Conservation (phyloP, 2,888 invertebrate species). For the Pseudococcus jackbeardsleyi region DNA sequence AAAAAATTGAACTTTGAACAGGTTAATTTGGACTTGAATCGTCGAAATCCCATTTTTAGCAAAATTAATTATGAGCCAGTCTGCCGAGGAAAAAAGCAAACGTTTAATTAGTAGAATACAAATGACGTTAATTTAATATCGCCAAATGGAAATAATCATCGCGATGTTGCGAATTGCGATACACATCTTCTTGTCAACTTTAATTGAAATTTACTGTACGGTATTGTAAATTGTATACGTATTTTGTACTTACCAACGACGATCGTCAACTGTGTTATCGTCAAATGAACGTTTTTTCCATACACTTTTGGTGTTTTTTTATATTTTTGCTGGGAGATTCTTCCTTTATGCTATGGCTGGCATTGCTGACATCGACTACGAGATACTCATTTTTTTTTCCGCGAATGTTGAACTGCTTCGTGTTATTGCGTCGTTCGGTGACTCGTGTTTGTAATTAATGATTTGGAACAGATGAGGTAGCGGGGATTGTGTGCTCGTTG, state of each 20-base stretch:
- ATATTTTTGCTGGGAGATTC: not conserved
- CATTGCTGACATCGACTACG: not conserved
- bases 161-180: constrained; percentile 20
- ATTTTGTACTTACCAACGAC: too few species aligned
- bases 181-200: not conserved
- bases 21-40: too few species aligned
- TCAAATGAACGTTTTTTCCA: not conserved
- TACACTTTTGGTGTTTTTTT: not conserved
- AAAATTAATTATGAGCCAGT: too few species aligned
- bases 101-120: constrained; percentile 49
- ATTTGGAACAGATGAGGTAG: not conserved
- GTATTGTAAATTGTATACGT: not conserved
- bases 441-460: constrained; percentile 13
- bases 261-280: not conserved
- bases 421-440: not conserved
- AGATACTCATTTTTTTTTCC: not conserved
- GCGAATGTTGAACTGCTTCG: not conserved
- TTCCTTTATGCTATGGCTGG: not conserved
- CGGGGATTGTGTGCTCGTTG: not conserved
- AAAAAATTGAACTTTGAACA: too few species aligned
- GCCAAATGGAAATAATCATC: not conserved
- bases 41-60: too few species aligned
- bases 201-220: constrained; percentile 42
- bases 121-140: constrained; percentile 44
- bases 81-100: too few species aligned